Base-by-base conservation (phyloP, 2,888 invertebrate species). In the Callyntrura guangdongensis region DNA sequence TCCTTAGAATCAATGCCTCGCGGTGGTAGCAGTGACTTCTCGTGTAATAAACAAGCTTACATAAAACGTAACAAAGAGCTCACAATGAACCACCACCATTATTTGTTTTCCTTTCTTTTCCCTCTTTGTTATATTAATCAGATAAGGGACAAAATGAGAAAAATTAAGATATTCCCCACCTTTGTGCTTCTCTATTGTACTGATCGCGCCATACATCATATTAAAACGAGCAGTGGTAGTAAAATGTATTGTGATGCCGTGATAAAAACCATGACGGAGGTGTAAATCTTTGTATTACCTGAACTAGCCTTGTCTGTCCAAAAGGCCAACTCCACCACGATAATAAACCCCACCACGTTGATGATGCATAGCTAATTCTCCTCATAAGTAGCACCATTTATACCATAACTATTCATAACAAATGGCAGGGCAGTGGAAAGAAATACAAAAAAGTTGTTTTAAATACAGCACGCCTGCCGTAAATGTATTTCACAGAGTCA, bases 131-230 rank as follows among this genome's bases (percentile, higher is more conserved):
- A 56, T 27, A 67, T 25, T 25, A 56, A 88, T 81, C 81, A 88
- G 88, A 82, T 88, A 88, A 82, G 83, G 22, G 9, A 81, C 12
- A 61, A 49, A 47, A 77, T 69, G 69, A 82, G 88, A 53, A 82
- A 77, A 88, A 88, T 88, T 88, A 88, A 88, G 88, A 88, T 27
- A 67, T 88, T 82, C 14, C 14, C 25, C 17, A 20, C 27, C 79
- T 79, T 61, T 86, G 79, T 67, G 49, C 20, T 49, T 67, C n/a
- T 45, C 5, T 6, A 45, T 61, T 17, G 14, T 45, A 83, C 64
- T 1, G 47, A 64, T 64, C 64, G 22, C 45, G 22, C 47, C 47
- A 83, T 64, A 47, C 64, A 64, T 45, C 14, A 64, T 25, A 83
- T 45, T 49, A 53, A 22, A 49, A 53, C 27, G 27, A 49, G 74